Conservation (phyloP, 1,140 invertebrate species). For the Glomeris maerens region DNA sequence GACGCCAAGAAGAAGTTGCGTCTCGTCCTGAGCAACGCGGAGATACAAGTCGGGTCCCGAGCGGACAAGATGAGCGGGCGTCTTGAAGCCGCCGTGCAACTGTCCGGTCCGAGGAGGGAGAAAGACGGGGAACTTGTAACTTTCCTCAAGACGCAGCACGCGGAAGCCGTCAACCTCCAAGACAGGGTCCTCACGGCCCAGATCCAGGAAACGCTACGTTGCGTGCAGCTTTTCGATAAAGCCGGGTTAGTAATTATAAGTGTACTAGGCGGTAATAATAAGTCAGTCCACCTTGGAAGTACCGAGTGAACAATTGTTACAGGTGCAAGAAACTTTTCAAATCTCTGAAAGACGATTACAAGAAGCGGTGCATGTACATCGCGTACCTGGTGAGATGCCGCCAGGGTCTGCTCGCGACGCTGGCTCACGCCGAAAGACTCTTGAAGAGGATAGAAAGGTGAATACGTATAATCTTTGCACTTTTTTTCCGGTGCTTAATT, state of each 20-base stretch:
- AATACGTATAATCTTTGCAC: neutral
- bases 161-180: constrained; percentile 73
- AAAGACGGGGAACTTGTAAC: constrained; percentile 51
- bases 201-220: constrained; percentile 71
- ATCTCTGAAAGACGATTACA: constrained; percentile 65
- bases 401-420: constrained; percentile 62
- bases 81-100: too few relatives aligned
- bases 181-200: constrained; percentile 67
- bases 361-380: constrained; percentile 61
- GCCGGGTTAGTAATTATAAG: constrained; percentile 40
- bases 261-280: neutral
- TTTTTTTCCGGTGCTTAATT: constrained; percentile 4
- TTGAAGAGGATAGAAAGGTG: constrained; percentile 33
- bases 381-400: constrained; percentile 70
- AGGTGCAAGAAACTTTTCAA: constrained; percentile 59
- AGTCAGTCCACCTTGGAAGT: neutral
- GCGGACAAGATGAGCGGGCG: neutral
- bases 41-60: constrained; percentile 32
- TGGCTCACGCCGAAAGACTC: constrained; percentile 57
- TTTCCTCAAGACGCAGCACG: constrained; percentile 62
- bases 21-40: constrained; percentile 71
- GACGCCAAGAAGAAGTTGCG: constrained; percentile 87
- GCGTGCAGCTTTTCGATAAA: constrained; percentile 55
- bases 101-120: constrained; percentile 24
- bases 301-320: constrained; percentile 16